Percentiles rank a stretch among this genome's conserved stretches.
Conservation (phyloP, 2,797 vertebrate genomes). For the Pangasius macronema region DNA sequence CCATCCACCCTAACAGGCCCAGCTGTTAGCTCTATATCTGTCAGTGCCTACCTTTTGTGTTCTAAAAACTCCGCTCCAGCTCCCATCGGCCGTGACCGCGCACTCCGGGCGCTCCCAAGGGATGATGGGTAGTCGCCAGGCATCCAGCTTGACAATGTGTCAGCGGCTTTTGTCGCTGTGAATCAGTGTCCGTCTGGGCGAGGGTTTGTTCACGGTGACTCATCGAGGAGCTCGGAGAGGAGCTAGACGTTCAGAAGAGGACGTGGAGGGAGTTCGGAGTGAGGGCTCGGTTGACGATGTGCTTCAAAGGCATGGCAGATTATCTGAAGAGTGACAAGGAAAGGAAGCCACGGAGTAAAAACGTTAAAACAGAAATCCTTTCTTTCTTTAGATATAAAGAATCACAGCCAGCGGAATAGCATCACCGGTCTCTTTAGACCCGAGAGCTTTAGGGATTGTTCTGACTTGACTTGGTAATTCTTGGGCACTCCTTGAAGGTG, state of each 20-base stretch:
- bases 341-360: neutral
- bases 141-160: slow-evolving; percentile 64
- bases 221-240: neutral
- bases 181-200: slow-evolving; percentile 38
- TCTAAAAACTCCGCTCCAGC: slow-evolving; percentile 39
- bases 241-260: slow-evolving; percentile 11
- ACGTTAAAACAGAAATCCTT: neutral
- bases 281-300: neutral
- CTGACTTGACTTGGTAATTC: too few relatives aligned
- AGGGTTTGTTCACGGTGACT: slow-evolving; percentile 27
- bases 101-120: slow-evolving; percentile 59
- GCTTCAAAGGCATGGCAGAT: neutral
- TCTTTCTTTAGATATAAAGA: neutral
- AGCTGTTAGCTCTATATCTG: slow-evolving; percentile 69
- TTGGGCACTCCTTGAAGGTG: too few relatives aligned
- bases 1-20: slow-evolving; percentile 50
- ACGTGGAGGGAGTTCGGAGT: neutral
- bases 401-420: neutral
- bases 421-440: too few relatives aligned
- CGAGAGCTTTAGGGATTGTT: too few relatives aligned
- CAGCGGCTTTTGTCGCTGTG: slow-evolving; percentile 25
- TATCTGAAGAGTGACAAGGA: neutral
- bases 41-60: slow-evolving; percentile 50
- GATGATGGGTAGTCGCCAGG: slow-evolving; percentile 48
- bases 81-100: slow-evolving; percentile 45